A percentile compares a stretch with the other conserved stretches of the same genome.
Evolutionary conservation across 2,797 vertebrate species (phyloP).

Genomic region (Forpus xanthops): DNA sequence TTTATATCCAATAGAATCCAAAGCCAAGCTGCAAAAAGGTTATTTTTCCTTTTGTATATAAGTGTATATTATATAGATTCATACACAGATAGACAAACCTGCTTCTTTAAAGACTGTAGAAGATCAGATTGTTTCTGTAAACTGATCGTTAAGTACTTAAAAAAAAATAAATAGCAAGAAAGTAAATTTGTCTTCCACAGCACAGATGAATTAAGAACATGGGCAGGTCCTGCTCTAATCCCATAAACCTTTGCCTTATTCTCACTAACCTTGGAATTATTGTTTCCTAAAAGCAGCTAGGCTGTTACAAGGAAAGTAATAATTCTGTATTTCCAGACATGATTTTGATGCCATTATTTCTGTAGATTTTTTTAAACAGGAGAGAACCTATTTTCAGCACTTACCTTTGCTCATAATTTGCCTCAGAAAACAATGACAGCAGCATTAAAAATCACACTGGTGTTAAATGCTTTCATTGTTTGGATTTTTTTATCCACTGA

Average conservation of each 20-base stretch:
- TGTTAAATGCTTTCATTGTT: not conserved
- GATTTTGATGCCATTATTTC: not conserved
- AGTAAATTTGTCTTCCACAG: not conserved
- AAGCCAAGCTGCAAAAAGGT: not conserved
- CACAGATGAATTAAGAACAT: not conserved
- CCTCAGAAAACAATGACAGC: not conserved
- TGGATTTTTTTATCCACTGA: not conserved
- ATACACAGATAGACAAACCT: not conserved
- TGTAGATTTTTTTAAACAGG: not conserved
- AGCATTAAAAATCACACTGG: not conserved
- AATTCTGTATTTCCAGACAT: not conserved
- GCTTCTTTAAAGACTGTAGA: not conserved
- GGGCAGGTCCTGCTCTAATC: not conserved
- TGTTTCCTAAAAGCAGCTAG: not conserved
- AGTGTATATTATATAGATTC: not conserved
- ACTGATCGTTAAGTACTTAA: not conserved
- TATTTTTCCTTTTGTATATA: not conserved
- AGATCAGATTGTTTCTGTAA: not conserved
- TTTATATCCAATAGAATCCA: not conserved
- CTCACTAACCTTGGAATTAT: not conserved
- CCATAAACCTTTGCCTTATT: not conserved
- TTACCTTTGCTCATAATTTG: not conserved
- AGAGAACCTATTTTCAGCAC: not conserved
- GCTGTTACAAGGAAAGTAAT: not conserved
- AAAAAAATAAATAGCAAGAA: not conserved